Conservation (phyloP, 2,888 invertebrate genomes). For the Agriotes lineatus region DNA sequence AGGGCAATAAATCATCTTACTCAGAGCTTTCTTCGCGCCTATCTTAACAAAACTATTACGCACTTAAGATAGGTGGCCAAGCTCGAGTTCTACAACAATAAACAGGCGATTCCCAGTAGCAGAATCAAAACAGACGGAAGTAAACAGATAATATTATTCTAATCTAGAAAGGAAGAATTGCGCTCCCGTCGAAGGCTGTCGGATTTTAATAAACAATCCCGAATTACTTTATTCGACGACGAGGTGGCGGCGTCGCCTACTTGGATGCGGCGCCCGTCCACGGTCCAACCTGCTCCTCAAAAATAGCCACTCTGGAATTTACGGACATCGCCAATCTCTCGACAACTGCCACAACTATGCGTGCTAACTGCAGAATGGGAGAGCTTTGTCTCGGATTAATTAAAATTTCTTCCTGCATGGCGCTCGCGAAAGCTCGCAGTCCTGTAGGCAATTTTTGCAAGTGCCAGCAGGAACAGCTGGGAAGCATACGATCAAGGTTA, state of each 20-base stretch:
- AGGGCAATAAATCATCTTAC: too few species aligned
- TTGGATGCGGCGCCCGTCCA: constrained; percentile 35
- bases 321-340: constrained; percentile 27
- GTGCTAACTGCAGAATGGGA: not conserved
- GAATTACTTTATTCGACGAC: constrained; percentile 16
- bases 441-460: too few species aligned
- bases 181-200: constrained; percentile 6
- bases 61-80: not conserved
- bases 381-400: not conserved
- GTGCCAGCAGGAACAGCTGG: too few species aligned
- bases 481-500: constrained; percentile 15
- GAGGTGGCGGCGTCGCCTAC: constrained; percentile 26
- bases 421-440: too few species aligned
- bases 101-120: not conserved
- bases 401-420: not conserved
- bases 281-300: constrained; percentile 30
- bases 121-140: not conserved
- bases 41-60: not conserved
- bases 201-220: constrained; percentile 19
- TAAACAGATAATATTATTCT: constrained; percentile 10
- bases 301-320: constrained; percentile 47
- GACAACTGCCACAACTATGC: constrained; percentile 15
- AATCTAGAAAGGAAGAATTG: constrained; percentile 2
- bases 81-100: constrained; percentile 1
- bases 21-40: too few species aligned